Evolutionary conservation across 2,113 vertebrate genomes (phyloP).

Genomic region (Scophthalmus maximus): DNA sequence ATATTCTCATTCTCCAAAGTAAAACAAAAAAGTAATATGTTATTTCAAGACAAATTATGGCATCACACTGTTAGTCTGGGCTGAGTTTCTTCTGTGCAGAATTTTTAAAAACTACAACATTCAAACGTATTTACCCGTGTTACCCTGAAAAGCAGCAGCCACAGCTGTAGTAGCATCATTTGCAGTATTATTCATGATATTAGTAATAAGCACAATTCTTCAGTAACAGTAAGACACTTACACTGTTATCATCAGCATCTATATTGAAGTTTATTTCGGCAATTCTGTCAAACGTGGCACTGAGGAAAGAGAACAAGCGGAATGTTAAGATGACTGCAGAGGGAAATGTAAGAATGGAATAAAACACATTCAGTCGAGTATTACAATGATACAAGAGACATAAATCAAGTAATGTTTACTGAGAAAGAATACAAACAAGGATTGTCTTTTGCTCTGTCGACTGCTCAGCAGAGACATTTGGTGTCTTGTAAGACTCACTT

Average conservation of each 20-base stretch:
- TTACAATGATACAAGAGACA: neutral
- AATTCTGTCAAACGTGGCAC: slow-evolving; percentile 95
- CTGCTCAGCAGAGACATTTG: neutral
- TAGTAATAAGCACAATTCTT: neutral
- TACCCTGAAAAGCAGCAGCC: no score
- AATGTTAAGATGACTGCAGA: neutral
- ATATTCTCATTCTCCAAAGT: neutral
- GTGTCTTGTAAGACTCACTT: slow-evolving; percentile 85
- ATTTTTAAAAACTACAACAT: no score
- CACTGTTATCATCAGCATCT: slow-evolving; percentile 92
- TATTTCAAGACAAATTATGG: no score
- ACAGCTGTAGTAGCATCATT: neutral
- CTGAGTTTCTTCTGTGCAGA: no score
- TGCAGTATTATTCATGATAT: no score
- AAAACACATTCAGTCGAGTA: neutral
- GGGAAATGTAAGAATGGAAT: no score
- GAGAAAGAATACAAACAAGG: neutral
- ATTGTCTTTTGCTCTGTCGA: neutral
- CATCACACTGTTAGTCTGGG: no score
- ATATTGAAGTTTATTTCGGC: slow-evolving; percentile 96
- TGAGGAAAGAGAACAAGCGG: slow-evolving; percentile 60
- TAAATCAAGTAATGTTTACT: neutral
- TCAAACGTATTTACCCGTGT: no score
- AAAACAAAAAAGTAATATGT: no score
- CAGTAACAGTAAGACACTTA: slow-evolving; percentile 80